phyloP scores from a whole-genome alignment of 2,797 vertebrate genomes.

The Austrolebias charrua region DNA sequence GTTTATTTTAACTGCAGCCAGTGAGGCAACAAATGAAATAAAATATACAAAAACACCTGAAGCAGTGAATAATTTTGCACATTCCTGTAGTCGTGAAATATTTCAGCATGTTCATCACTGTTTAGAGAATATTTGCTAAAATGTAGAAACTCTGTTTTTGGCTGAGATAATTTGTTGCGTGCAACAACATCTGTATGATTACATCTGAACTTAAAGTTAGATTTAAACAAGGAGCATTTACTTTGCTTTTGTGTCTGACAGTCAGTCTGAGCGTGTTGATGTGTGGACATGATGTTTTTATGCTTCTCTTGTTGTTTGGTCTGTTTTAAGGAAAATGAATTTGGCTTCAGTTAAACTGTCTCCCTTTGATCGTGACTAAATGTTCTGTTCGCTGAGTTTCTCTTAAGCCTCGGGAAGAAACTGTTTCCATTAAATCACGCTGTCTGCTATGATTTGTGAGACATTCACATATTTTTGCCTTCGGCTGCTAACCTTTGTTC shows the following conservation, averaged over 20 bases:
- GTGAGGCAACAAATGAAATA: background rate
- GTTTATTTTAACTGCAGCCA: background rate
- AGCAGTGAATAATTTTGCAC: background rate
- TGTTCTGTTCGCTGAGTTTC: conserved; percentile 8
- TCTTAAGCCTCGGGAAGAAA: background rate
- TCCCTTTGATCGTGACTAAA: conserved; percentile 16
- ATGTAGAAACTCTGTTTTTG: background rate
- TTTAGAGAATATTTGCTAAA: conserved; percentile 22
- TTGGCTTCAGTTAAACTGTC: background rate
- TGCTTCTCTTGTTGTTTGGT: conserved; percentile 3
- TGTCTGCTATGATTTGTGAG: conserved; percentile 42
- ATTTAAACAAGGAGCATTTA: background rate
- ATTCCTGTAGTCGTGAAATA: background rate
- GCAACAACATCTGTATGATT: background rate
- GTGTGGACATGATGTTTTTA: conserved; percentile 4
- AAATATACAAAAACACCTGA: background rate
- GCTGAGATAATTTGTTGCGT: conserved; percentile 6
- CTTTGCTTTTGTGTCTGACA: background rate
- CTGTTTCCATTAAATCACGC: conserved; percentile 25
- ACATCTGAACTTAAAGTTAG: background rate
- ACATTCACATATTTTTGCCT: conserved; percentile 10
- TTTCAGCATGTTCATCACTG: conserved; percentile 2
- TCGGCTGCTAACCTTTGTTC: conserved; percentile 32
- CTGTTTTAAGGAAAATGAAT: conserved; percentile 19
- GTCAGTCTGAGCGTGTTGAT: background rate